phyloP scores from a whole-genome alignment of 2,888 invertebrate genomes.

The Andrena chrysosceles region DNA sequence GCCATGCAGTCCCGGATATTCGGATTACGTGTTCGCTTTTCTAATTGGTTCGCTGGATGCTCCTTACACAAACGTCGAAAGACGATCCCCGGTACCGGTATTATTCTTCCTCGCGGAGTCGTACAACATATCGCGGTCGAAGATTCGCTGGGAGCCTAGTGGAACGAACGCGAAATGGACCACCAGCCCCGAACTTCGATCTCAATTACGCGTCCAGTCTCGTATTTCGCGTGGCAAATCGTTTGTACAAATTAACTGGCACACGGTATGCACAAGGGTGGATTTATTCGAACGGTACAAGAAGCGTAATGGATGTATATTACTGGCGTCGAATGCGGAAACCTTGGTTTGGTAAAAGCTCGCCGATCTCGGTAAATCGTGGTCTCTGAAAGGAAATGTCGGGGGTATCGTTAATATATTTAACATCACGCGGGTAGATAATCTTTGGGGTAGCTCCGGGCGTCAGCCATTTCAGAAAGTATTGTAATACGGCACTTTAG shows the following conservation, averaged over 20 bases:
- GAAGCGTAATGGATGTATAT: background rate
- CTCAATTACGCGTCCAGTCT: conserved; percentile 5
- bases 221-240: conserved; percentile 13
- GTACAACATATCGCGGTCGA: conserved; percentile 8
- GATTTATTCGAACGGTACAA: conserved; percentile 3
- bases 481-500: conserved; percentile 63
- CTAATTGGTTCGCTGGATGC: conserved; percentile 40
- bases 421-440: background rate
- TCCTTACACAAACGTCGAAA: conserved; percentile 22
- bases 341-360: background rate
- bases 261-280: background rate
- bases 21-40: conserved; percentile 23
- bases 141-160: conserved; percentile 8
- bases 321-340: background rate
- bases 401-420: background rate
- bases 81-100: conserved; percentile 30
- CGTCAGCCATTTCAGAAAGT: conserved; percentile 52
- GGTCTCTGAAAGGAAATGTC: background rate
- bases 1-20: background rate
- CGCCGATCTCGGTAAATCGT: background rate
- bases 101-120: conserved; percentile 23
- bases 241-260: conserved; percentile 38
- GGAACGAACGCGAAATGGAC: background rate
- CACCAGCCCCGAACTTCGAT: conserved; percentile 4
- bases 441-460: conserved; percentile 38